phyloP scores from a whole-genome alignment of 2,797 vertebrate species.

The Anolis apletophallus region DNA sequence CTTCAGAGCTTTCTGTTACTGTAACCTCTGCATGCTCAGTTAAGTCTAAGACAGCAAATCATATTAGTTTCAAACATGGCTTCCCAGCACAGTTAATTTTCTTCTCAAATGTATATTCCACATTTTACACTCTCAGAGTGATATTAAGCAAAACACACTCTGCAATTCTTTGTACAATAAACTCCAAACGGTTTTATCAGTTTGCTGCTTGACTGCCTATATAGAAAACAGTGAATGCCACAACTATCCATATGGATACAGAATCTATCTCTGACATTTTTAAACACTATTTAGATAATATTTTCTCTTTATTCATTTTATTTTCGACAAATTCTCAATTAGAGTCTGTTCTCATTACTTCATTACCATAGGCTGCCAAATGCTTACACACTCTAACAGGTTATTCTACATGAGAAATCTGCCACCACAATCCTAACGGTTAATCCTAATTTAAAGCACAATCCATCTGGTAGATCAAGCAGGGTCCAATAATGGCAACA shows the following conservation, averaged over 20 bases:
- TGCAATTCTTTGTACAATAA: neutral
- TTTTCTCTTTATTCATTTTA: neutral
- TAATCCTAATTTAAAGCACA: neutral
- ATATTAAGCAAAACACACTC: neutral
- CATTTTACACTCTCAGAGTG: no score
- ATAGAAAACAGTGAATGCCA: neutral
- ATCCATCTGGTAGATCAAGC: no score
- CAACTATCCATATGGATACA: neutral
- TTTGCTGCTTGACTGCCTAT: slow-evolving; percentile 11
- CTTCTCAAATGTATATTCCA: slow-evolving; percentile 28
- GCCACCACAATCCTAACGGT: neutral
- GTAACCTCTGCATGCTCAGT: slow-evolving; percentile 73
- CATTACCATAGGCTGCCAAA: neutral
- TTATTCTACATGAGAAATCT: neutral
- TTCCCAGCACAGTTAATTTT: slow-evolving; percentile 16
- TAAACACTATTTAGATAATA: neutral
- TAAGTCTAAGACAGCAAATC: slow-evolving; percentile 71
- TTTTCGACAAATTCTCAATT: neutral
- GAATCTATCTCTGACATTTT: slow-evolving; percentile 9
- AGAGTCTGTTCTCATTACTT: neutral
- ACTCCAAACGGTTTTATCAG: neutral
- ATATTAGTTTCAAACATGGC: slow-evolving; percentile 1
- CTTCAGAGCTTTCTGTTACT: slow-evolving; percentile 73
- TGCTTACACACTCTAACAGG: neutral
- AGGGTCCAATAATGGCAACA: no score